Evolutionary conservation across 2,113 vertebrate genomes (phyloP).

Genomic region (Pelecanoides urinatrix): DNA sequence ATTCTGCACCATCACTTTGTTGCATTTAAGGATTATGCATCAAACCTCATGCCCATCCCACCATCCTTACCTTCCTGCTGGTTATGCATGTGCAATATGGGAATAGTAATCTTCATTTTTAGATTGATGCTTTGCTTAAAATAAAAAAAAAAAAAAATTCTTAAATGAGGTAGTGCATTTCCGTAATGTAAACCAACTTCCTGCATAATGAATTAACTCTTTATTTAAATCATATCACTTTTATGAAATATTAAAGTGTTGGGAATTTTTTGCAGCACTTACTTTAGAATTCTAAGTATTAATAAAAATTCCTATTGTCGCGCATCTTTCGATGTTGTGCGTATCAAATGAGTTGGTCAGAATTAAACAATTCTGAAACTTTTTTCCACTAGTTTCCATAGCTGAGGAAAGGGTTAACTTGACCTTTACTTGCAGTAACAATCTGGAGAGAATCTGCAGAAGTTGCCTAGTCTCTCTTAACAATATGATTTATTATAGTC

Average conservation of each 20-base stretch:
- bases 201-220: not conserved
- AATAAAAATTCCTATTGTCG: not conserved
- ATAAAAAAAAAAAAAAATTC: too few species aligned
- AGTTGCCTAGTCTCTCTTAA: not conserved
- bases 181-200: not conserved
- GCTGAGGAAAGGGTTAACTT: not conserved
- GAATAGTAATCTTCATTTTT: accelerated
- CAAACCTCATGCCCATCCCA: not conserved
- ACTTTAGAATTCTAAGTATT: not conserved
- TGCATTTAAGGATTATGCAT: not conserved
- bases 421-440: not conserved
- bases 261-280: not conserved
- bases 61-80: not conserved
- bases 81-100: not conserved
- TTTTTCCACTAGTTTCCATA: accelerated
- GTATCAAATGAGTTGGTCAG: not conserved
- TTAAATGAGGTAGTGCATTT: not conserved
- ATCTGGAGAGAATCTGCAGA: not conserved
- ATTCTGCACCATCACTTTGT: not conserved
- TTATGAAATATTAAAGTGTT: not conserved
- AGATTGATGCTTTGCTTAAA: not conserved
- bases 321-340: accelerated
- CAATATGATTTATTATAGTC: not conserved
- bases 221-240: not conserved
- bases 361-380: not conserved